Base-by-base conservation (phyloP, 64 coral and sea anemone species). In the Montipora capricornis region DNA sequence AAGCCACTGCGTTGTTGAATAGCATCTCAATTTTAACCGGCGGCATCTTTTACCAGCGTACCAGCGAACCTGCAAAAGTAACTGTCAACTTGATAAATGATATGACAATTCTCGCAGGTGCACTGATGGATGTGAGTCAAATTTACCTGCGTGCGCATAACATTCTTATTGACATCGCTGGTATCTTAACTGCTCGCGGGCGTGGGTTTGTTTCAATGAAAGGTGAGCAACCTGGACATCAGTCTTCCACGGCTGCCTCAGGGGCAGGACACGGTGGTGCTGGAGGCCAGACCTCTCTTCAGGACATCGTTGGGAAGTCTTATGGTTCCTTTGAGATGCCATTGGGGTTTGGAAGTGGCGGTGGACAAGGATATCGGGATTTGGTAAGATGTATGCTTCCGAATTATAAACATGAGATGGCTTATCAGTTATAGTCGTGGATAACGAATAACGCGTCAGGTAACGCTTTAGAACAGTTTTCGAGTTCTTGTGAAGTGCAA, bases 191-290 rank as follows among this genome's bases (percentile, higher is more conserved):
- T 15, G 97, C 97, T 4, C 76, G 87, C 80, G 94, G 91, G 20
- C 91, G 94, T 20, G 97, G 94, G 5, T 98, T 87, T 73, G 4
- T 70, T 52, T 95, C 88, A 22, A 92, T 78, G 83, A 61, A 80
- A 15, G 97, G 94, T 8, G 64, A 53, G 20, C 84, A 86, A 14
- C 88, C 94, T 67, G 97, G 97, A 14, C 49, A 88, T 53, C 47
- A 94, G 74, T 93, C 94, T 16, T 15, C 62, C 1, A 73, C 69
- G n/a, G 75, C 93, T 81, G 90, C 87, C 17, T 95, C 97, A 16
- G 97, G 97, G 58, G 97, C 97, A 6, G 97, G 97, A 3, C 97
- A 98, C 67, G 97, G 97, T 0, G 97, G 97, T 5, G 94, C 97
- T 45, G 97, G 97, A 6, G 97, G 97, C 37, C 76, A 94, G 47